Percentiles rank a stretch among this genome's conserved stretches.
phyloP scores from a whole-genome alignment of 1,140 invertebrate species.

The Drosophila chauvacae region DNA sequence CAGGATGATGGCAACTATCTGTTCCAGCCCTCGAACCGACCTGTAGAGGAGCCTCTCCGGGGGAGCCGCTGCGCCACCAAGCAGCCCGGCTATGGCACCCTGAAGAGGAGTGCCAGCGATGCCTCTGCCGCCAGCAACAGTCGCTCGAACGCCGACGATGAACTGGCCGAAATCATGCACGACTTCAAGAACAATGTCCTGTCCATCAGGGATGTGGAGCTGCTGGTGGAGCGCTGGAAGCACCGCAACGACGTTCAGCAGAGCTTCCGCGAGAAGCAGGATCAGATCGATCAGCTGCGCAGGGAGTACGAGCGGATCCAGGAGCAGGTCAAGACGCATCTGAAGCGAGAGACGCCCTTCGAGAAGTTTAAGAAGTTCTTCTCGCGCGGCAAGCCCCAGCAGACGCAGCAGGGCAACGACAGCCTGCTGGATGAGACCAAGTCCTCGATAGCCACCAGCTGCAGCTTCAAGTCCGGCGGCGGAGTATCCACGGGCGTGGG shows the following conservation, averaged over 20 bases:
- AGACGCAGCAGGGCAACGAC: constrained; percentile 47
- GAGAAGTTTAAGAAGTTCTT: constrained; percentile 92
- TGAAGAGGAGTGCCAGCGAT: constrained; percentile 75
- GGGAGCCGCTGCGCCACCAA: constrained; percentile 31
- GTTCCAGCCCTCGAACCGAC: constrained; percentile 87
- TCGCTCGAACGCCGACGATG: constrained; percentile 88
- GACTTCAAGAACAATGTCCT: constrained; percentile 95
- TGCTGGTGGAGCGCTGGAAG: constrained; percentile 93
- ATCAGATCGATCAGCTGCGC: constrained; percentile 91
- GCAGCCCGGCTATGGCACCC: constrained; percentile 63
- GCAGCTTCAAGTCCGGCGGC: constrained; percentile 83
- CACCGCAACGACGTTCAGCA: constrained; percentile 94
- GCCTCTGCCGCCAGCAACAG: constrained; percentile 57
- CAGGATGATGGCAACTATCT: constrained; percentile 85
- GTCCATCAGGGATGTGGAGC: constrained; percentile 92
- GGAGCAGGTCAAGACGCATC: constrained; percentile 88
- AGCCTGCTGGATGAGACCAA: constrained; percentile 80
- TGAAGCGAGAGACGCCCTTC: constrained; percentile 91
- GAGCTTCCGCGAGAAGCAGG: constrained; percentile 93
- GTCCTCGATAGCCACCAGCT: constrained; percentile 79
- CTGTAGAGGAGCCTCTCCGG: constrained; percentile 83
- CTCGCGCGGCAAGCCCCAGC: constrained; percentile 87
- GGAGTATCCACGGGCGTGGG: constrained; percentile 5
- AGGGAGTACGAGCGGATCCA: constrained; percentile 93
- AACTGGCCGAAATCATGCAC: constrained; percentile 93